These are phyloP conservation scores for Mastacembelus armatus DNA, from an alignment of 2,797 vertebrate genomes.

Conservation along the genomic window DNA sequence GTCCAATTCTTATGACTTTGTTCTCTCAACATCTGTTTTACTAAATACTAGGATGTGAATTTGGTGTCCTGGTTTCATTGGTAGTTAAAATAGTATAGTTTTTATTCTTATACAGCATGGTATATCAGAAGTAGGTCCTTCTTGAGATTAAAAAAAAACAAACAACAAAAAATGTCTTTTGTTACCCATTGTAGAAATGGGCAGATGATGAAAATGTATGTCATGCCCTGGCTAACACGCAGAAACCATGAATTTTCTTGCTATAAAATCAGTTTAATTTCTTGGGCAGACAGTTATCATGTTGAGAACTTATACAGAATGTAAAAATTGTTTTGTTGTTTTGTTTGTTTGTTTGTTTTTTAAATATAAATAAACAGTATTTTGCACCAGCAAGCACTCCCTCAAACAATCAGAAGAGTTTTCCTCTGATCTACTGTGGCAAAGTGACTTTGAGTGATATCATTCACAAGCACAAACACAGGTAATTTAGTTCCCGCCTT, in stretches of 20 bases:
- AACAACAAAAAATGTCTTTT: too few species aligned
- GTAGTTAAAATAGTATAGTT: background rate
- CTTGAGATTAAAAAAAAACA: too few species aligned
- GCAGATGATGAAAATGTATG: too few species aligned
- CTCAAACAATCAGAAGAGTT: slow-evolving; percentile 40
- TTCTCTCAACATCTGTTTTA: background rate
- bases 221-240: too few species aligned
- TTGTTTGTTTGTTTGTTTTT: background rate
- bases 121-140: too few species aligned
- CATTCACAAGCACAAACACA: slow-evolving; percentile 75
- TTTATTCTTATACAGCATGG: too few species aligned
- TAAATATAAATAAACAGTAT: background rate
- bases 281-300: background rate
- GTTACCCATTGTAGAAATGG: too few species aligned
- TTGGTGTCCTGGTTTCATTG: background rate
- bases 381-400: slow-evolving; percentile 29
- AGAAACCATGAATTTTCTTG: too few species aligned
- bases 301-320: too few species aligned
- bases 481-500: slow-evolving; percentile 81
- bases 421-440: slow-evolving; percentile 38
- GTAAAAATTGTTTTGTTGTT: background rate
- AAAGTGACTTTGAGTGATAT: slow-evolving; percentile 78
- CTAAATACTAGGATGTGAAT: slow-evolving; percentile 1
- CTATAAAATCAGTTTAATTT: background rate
- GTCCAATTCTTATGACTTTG: slow-evolving; percentile 22